A percentile compares a stretch with the other conserved stretches of the same genome.
phyloP scores from a whole-genome alignment of 2,113 vertebrate species.

The human region GRCh38 chr6:47997501-47998000 shows the following conservation, averaged over 20 bases:
- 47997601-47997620: background rate
- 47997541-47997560: background rate
- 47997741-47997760: background rate
- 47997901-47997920: background rate
- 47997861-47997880: background rate
- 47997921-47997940: background rate
- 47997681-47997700: background rate
- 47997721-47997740: background rate
- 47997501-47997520: background rate
- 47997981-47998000: background rate
- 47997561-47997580: background rate
- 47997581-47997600: background rate
- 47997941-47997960: background rate
- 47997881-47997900: slow-evolving; percentile 1
- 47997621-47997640: background rate
- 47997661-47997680: background rate
- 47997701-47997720: background rate
- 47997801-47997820: background rate
- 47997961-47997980: slow-evolving; percentile 23
- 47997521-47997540: background rate
- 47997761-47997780: background rate
- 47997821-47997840: background rate
- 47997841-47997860: background rate
- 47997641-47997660: background rate
- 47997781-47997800: background rate